Base-by-base conservation (phyloP, 2,797 vertebrate species). In the Epinephelus malabaricus region DNA sequence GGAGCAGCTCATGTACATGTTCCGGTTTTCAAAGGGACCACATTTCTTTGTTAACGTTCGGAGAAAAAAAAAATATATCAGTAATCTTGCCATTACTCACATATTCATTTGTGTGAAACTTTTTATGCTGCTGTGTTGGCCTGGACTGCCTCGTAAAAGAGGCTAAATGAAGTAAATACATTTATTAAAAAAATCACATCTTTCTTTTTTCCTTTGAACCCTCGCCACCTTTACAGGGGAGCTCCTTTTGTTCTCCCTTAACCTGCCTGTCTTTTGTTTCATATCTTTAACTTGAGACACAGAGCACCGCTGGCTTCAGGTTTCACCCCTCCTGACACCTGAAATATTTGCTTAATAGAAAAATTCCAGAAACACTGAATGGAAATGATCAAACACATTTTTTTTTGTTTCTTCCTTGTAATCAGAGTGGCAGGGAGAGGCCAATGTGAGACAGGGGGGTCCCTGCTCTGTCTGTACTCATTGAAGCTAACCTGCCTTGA, bases 1-100 rank as follows among this genome's bases (percentile, higher is more conserved):
- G 60, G 95, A 96, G 90, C 94, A 95, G 91, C 94, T 92, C 82
- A 83, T 94, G 91, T 94, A 89, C 81, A 92, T 91, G 88, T 94
- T 91, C 89, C 86, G 85, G 78, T 30, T 92, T 93, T 92, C 86
- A 89, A 83, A 88, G 89, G 87, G 82, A 74, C 27, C 15, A 67
- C 49, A 40, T 38, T 69, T 77, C 50, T 84, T 66, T 86, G 61
- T 88, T 79, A 54, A 66, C 4, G 4, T 69, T 80, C 61, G 7
- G 17, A 18, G 2, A 0, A 61, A 45, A 58, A 45, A 58, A 71
- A 51, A 69, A 14, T 3, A 46, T 60, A 23, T 3, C 3, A 11
- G 5, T 60, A 17, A 71, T 78, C 30, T 73, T 51, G 7, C 30
- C 45, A 27, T 82, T 38, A 70, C 82, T 69, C 38, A 69, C 50